These are phyloP conservation scores for Lethocerus indicus DNA, from an alignment of 1,140 invertebrate genomes.

Conservation along the genomic window DNA sequence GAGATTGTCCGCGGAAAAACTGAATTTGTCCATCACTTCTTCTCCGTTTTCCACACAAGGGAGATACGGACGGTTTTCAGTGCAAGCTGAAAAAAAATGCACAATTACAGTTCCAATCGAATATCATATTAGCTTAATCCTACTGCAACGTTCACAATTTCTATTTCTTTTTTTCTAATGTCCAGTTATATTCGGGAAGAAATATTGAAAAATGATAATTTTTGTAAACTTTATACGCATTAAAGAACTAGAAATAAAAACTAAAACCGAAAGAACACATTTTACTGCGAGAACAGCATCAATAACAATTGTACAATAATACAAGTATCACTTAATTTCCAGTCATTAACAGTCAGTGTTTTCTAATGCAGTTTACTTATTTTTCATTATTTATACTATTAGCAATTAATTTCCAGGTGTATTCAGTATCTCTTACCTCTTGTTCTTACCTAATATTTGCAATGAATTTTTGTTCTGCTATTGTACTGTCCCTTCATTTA, in stretches of 20 bases:
- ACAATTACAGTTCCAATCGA: background rate
- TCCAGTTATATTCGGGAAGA: background rate
- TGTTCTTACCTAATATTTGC: too few relatives aligned
- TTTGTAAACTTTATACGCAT: background rate
- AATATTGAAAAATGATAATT: background rate
- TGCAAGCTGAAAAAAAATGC: conserved; percentile 40
- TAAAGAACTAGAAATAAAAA: background rate
- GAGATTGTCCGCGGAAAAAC: conserved; percentile 46
- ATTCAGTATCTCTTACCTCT: too few relatives aligned
- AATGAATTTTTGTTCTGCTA: too few relatives aligned
- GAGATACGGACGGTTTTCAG: conserved; percentile 29
- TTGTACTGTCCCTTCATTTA: too few relatives aligned
- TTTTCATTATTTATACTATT: too few relatives aligned
- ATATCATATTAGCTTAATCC: background rate
- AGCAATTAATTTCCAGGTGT: too few relatives aligned
- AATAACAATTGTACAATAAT: too few relatives aligned
- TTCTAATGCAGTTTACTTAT: too few relatives aligned
- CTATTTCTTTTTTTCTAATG: background rate
- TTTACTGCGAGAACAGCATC: too few relatives aligned
- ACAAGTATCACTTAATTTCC: too few relatives aligned
- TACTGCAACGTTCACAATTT: background rate
- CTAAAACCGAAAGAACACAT: too few relatives aligned
- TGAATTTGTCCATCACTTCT: conserved; percentile 51
- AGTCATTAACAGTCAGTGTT: too few relatives aligned
- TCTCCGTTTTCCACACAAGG: conserved; percentile 52